A percentile compares a stretch with the other conserved stretches of the same genome.
phyloP scores from a whole-genome alignment of 2,888 invertebrate species.

The Pollenia amentaria region DNA sequence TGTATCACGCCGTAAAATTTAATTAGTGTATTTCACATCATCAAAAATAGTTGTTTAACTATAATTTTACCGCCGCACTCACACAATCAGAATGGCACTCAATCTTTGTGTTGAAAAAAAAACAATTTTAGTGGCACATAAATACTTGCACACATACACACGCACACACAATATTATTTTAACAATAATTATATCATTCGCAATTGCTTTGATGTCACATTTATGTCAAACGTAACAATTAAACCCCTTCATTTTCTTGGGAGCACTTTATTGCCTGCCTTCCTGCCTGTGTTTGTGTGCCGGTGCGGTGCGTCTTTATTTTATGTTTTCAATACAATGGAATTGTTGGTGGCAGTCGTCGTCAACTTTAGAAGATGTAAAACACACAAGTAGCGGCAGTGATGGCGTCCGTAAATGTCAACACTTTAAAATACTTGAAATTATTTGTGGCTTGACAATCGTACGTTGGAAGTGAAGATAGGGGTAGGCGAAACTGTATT shows the following conservation, averaged over 20 bases:
- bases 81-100: not conserved
- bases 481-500: conserved; percentile 24
- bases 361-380: conserved; percentile 7
- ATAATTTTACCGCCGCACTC: conserved; percentile 47
- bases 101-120: conserved; percentile 15
- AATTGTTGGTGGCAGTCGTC: conserved; percentile 36
- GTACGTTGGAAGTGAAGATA: conserved; percentile 9
- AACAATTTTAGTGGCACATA: conserved; percentile 40
- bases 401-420: conserved; percentile 69
- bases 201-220: conserved; percentile 74
- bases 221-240: conserved; percentile 72
- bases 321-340: conserved; percentile 53
- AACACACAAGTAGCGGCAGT: conserved; percentile 32
- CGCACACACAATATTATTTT: conserved; percentile 17
- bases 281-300: not conserved
- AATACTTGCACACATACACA: conserved; percentile 46
- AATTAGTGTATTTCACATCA: conserved; percentile 70
- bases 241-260: conserved; percentile 69
- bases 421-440: conserved; percentile 68
- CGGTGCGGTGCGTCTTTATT: conserved; percentile 39
- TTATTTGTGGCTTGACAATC: conserved; percentile 53
- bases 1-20: conserved; percentile 68
- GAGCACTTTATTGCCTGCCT: conserved; percentile 48
- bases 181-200: conserved; percentile 74
- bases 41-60: conserved; percentile 53